These are phyloP conservation scores for Lingula anatina DNA, from an alignment of 2,888 invertebrate genomes.

Conservation along the genomic window DNA sequence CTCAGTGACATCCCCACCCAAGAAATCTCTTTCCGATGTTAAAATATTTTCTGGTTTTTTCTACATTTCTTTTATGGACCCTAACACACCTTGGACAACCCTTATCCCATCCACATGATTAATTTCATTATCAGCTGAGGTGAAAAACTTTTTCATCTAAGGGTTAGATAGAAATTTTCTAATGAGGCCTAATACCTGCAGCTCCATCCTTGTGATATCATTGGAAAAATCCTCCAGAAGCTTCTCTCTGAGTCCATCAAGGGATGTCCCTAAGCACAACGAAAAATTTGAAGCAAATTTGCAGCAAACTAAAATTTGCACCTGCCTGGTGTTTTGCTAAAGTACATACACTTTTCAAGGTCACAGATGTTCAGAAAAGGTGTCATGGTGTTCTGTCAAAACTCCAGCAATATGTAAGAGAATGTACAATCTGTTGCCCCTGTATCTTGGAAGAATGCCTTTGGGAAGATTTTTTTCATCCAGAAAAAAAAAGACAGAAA, in stretches of 20 bases:
- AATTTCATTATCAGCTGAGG: background rate
- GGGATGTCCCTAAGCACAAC: constrained; percentile 4
- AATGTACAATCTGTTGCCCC: constrained; percentile 10
- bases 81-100: constrained; percentile 3
- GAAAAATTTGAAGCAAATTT: too few species aligned
- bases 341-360: background rate
- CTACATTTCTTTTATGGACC: background rate
- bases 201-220: background rate
- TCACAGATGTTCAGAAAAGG: constrained; percentile 2
- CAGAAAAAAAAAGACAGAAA: constrained; percentile 7
- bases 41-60: constrained; percentile 1
- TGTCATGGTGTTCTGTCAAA: constrained; percentile 1
- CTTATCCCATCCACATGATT: constrained; percentile 2
- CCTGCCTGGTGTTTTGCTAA: too few species aligned
- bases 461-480: constrained; percentile 1
- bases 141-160: constrained; percentile 3
- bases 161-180: constrained; percentile 3
- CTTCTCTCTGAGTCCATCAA: constrained; percentile 5
- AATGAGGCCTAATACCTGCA: constrained; percentile 6
- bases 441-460: constrained; percentile 8
- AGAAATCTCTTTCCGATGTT: background rate
- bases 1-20: background rate
- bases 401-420: constrained; percentile 8
- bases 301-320: too few species aligned
- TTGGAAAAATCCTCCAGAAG: constrained; percentile 4